These are phyloP conservation scores for Drosophila longiperda DNA, from an alignment of 2,888 invertebrate genomes.

Conservation along the genomic window DNA sequence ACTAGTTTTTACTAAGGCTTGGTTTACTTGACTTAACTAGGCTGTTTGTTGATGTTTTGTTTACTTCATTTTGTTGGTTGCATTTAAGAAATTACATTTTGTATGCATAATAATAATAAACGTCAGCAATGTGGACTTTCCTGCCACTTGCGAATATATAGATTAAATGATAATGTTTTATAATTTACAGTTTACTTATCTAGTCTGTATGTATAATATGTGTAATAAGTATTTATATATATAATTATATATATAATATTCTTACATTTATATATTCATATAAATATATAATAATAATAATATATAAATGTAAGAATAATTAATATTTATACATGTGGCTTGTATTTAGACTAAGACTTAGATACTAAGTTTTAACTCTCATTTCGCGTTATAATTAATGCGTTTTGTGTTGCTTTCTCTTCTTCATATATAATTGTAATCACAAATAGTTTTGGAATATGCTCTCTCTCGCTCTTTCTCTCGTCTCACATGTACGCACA, in stretches of 20 bases:
- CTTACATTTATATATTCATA: background rate
- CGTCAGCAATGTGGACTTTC: conserved; percentile 33
- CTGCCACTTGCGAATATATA: conserved; percentile 26
- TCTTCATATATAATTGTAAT: conserved; percentile 73
- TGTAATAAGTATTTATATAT: conserved; percentile 2
- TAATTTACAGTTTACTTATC: conserved; percentile 63
- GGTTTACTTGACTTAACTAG: conserved; percentile 74
- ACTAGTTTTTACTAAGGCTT: conserved; percentile 78
- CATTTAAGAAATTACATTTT: conserved; percentile 60
- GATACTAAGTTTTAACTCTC: conserved; percentile 45
- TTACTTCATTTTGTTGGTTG: conserved; percentile 48
- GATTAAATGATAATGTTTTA: conserved; percentile 46
- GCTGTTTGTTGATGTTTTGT: conserved; percentile 43
- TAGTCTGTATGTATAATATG: conserved; percentile 32
- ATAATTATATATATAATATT: conserved; percentile 2
- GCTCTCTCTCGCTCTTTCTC: conserved; percentile 49
- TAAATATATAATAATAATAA: background rate
- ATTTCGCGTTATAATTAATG: conserved; percentile 56
- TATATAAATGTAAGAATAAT: conserved; percentile 15
- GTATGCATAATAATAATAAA: conserved; percentile 64
- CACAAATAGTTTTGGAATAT: conserved; percentile 80
- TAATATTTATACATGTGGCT: conserved; percentile 36
- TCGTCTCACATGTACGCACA: conserved; percentile 15
- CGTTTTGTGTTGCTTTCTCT: conserved; percentile 63
- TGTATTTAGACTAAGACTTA: conserved; percentile 47